Base-by-base conservation (phyloP, 2,888 invertebrate genomes). In the Busseola fusca region DNA sequence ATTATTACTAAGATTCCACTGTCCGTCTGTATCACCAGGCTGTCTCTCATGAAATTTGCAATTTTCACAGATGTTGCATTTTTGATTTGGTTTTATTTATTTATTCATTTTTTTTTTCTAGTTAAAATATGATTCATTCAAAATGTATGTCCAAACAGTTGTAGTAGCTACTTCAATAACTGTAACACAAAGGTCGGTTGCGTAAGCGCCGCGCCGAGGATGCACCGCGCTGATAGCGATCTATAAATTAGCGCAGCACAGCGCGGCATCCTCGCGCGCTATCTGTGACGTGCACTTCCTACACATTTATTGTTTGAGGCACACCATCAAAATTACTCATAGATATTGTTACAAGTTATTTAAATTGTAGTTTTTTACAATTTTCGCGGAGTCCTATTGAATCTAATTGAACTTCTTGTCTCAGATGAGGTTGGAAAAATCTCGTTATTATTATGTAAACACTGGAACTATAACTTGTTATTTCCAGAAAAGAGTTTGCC, bases 201-300 rank as follows among this genome's bases (percentile, higher is more conserved):
- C 86, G 82, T 75, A 86, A 84, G 74, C 76, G 74, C 70, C 78
- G 57, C 71, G 48, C 18, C 72, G 80, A 84, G 86, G 84, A 85
- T 85, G 80, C 67, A 63, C 75, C 72, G 78, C 74, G 50, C 48
- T 16, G 85, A 86, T 86, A 84, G 76, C 73, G 78, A 86, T 86
- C 85, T 82, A 74, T 77, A 74, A 81, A 84, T 82, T 84, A 85
- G 84, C 81, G 84, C 84, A 84, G 77, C 78, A 71, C 75, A 72
- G 70, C 57, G 65, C 40, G 69, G 72, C 60, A 79, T 76, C 84
- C 86, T 76, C 79, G 62, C 64, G 48, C 69, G 65, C 60, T 78
- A 82, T 76, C 78, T 81, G 37, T 83, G 81, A 84, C 76, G 76
- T 66, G 64, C 48, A 45, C 78, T 85, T 85, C 84, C 85, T 78